Conservation (phyloP, 2,113 vertebrate species). For the Lasiurus borealis region DNA sequence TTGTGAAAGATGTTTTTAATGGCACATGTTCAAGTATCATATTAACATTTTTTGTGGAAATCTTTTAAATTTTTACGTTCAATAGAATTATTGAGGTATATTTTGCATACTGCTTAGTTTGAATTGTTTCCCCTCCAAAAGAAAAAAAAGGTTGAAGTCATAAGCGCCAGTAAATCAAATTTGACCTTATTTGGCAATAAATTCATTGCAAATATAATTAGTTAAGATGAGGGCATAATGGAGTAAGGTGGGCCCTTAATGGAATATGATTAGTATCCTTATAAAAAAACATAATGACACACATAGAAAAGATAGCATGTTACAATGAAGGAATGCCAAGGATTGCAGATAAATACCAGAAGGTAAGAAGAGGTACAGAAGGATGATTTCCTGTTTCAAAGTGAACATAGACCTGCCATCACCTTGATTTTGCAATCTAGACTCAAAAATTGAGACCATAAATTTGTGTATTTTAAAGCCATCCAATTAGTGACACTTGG, state of each 20-base stretch:
- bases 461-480: neutral
- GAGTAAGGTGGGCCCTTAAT: neutral
- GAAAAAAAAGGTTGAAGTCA: neutral
- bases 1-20: neutral
- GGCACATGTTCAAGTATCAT: neutral
- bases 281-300: neutral
- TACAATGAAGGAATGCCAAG: neutral
- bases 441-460: neutral
- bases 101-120: neutral
- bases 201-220: neutral
- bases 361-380: neutral
- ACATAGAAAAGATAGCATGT: neutral
- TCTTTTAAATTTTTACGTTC: neutral
- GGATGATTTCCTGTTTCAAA: neutral
- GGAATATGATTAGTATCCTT: neutral
- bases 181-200: neutral
- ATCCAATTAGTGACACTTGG: neutral
- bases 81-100: neutral
- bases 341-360: neutral
- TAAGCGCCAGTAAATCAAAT: neutral
- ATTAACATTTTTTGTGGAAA: neutral
- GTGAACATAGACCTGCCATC: accelerated
- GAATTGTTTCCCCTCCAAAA: neutral
- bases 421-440: neutral
- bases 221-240: neutral